These are phyloP conservation scores for Alligator mississippiensis DNA, from an alignment of 2,113 vertebrate genomes.

Conservation along the genomic window DNA sequence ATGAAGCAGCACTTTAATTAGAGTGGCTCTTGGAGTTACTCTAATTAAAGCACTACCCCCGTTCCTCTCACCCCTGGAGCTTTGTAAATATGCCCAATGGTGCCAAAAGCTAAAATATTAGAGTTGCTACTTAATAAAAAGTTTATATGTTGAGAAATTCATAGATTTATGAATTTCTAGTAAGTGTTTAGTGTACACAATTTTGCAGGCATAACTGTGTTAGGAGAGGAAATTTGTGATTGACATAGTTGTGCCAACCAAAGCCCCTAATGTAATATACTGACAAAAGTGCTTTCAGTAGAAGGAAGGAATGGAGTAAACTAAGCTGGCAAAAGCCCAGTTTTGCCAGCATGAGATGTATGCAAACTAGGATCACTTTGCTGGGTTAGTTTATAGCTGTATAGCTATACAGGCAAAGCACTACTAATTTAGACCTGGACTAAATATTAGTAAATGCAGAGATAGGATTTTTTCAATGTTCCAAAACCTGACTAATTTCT, in stretches of 20 bases:
- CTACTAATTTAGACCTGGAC: neutral
- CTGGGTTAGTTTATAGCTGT: neutral
- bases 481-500: slow-evolving; percentile 2
- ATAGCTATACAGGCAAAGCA: neutral
- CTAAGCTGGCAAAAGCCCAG: neutral
- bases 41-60: no score
- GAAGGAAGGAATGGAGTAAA: neutral
- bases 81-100: neutral
- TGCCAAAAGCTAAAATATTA: neutral
- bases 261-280: neutral
- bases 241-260: neutral
- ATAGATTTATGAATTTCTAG: neutral
- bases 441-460: neutral
- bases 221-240: neutral
- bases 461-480: neutral
- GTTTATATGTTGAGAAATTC: neutral
- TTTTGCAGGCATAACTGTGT: fast-evolving
- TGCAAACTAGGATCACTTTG: neutral
- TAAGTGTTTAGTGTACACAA: neutral
- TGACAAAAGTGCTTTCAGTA: neutral
- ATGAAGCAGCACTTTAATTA: no score
- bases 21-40: no score
- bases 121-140: neutral
- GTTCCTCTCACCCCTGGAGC: neutral
- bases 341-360: neutral